A percentile compares a stretch with the other conserved stretches of the same genome.
Conservation (phyloP, 2,113 vertebrate genomes). For the Gymnorhina tibicen region DNA sequence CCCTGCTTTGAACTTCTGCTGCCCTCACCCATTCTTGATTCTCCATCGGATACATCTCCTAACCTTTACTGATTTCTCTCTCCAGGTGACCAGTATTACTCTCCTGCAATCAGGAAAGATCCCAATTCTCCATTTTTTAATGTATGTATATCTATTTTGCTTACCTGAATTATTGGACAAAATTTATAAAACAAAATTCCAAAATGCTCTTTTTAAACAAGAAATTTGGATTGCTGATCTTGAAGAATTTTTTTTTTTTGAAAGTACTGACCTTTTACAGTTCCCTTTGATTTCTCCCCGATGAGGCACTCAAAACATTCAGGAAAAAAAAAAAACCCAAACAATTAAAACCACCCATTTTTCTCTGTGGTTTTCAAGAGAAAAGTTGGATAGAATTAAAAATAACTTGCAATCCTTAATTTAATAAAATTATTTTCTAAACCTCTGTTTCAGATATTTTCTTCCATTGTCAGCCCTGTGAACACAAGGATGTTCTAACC, state of each 20-base stretch:
- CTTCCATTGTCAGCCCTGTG: not conserved
- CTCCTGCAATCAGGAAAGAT: not conserved
- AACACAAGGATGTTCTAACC: not conserved
- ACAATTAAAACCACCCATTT: fast-evolving
- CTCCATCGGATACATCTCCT: fast-evolving
- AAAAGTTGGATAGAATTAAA: not conserved
- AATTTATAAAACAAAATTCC: not conserved
- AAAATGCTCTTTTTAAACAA: not conserved
- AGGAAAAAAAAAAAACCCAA: not conserved
- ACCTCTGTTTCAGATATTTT: not conserved
- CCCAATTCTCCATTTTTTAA: not conserved
- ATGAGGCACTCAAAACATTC: not conserved
- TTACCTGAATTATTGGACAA: not conserved
- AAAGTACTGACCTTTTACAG: not conserved
- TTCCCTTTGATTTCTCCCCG: not conserved
- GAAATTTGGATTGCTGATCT: fast-evolving
- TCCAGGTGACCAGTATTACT: fast-evolving
- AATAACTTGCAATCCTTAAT: not conserved
- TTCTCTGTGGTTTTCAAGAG: not conserved
- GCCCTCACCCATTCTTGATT: not conserved
- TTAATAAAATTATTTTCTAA: not conserved
- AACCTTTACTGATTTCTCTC: not conserved
- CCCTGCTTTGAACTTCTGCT: not conserved
- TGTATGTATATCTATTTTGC: not conserved
- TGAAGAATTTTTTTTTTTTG: not conserved